These are phyloP conservation scores for Coboldia fuscipes DNA, from an alignment of 1,140 invertebrate genomes.

Conservation along the genomic window DNA sequence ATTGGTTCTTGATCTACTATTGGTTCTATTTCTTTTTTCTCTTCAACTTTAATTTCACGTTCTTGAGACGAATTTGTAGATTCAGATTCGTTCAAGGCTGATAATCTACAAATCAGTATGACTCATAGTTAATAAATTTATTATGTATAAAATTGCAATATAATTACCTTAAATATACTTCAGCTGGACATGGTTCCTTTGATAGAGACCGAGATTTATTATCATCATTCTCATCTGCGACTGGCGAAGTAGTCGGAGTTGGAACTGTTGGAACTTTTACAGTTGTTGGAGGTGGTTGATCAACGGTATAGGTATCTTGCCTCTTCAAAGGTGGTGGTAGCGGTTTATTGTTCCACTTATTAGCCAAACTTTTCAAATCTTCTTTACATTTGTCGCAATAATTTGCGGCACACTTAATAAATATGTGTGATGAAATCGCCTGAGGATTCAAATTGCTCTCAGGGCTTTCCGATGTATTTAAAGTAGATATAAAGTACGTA, in stretches of 20 bases:
- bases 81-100: neutral
- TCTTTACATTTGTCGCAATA: slow-evolving; percentile 44
- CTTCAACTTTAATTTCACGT: neutral
- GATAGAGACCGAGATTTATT: neutral
- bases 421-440: slow-evolving; percentile 20
- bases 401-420: slow-evolving; percentile 27
- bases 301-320: neutral
- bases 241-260: slow-evolving; percentile 4
- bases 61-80: neutral
- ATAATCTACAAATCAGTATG: neutral
- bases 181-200: neutral
- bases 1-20: no score
- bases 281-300: slow-evolving; percentile 13
- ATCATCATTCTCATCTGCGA: neutral
- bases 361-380: slow-evolving; percentile 28
- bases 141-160: neutral
- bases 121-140: neutral
- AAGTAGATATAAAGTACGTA: neutral
- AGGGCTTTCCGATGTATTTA: slow-evolving; percentile 7
- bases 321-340: slow-evolving; percentile 21
- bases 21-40: neutral
- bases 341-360: no score
- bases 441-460: no score
- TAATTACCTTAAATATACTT: neutral
- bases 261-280: slow-evolving; percentile 22